Percentiles rank a stretch among this genome's conserved stretches.
Conservation (phyloP, 2,888 invertebrate genomes). For the Tupiocoris notatus region DNA sequence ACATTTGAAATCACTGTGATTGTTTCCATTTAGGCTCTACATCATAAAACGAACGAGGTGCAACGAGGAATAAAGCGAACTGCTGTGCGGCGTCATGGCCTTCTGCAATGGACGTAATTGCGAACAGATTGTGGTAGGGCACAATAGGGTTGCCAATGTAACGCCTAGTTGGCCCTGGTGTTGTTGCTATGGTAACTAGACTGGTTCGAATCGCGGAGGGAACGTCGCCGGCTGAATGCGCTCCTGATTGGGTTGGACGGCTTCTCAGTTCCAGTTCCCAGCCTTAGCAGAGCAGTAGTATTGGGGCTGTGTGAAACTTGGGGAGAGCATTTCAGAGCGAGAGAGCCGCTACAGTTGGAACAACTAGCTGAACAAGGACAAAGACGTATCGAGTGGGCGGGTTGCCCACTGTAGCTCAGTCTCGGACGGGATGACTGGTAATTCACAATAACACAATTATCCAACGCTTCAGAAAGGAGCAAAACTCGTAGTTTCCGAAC, state of each 20-base stretch:
- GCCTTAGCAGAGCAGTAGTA: too few species aligned
- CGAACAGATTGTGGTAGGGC: conserved; percentile 39
- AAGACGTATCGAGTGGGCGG: background rate
- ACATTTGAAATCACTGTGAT: too few species aligned
- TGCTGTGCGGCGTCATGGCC: too few species aligned
- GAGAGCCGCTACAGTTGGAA: background rate
- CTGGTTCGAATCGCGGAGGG: background rate
- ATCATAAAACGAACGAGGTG: too few species aligned
- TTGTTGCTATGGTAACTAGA: conserved; percentile 36
- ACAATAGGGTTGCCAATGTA: conserved; percentile 40
- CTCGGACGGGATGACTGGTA: background rate
- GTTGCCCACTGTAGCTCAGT: too few species aligned
- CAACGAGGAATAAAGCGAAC: too few species aligned
- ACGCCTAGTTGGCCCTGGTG: conserved; percentile 41
- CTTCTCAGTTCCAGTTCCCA: background rate
- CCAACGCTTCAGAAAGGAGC: background rate
- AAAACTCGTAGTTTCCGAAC: too few species aligned
- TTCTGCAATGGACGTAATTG: conserved; percentile 30
- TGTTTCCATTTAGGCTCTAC: too few species aligned
- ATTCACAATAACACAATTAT: conserved; percentile 29
- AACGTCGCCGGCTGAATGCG: conserved; percentile 11
- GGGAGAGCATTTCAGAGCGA: background rate
- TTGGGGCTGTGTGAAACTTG: background rate
- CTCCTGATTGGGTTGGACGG: conserved; percentile 23
- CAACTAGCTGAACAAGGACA: background rate